Evolutionary conservation across 2,113 vertebrate species (phyloP).

Genomic region (Bubo bubo): DNA sequence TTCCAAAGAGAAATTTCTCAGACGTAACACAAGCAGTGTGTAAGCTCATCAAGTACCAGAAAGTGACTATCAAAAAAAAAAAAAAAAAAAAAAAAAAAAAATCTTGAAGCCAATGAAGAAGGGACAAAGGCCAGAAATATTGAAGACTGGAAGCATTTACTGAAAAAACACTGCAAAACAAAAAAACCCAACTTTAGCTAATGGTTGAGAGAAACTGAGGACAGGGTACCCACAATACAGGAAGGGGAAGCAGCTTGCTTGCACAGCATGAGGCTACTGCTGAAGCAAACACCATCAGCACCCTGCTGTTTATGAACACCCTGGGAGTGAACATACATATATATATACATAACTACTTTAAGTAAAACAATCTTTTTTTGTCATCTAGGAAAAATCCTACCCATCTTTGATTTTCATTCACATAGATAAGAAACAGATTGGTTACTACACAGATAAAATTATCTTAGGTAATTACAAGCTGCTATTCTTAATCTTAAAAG

Average conservation of each 20-base stretch:
- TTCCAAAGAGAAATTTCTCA: background rate
- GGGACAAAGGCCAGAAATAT: background rate
- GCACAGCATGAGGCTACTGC: background rate
- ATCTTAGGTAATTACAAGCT: background rate
- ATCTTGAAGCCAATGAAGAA: background rate
- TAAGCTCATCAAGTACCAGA: background rate
- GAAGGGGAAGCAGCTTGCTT: background rate
- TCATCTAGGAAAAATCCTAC: background rate
- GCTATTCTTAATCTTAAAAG: background rate
- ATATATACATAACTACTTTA: background rate
- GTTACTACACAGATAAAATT: background rate
- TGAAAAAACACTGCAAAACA: background rate
- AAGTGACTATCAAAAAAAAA: background rate
- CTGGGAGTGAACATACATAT: background rate
- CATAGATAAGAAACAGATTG: background rate
- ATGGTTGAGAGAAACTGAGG: background rate
- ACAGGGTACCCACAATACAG: background rate
- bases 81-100: background rate
- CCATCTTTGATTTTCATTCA: background rate
- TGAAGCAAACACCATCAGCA: background rate
- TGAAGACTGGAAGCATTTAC: background rate
- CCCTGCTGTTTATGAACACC: background rate
- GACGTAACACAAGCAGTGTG: background rate
- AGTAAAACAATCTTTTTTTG: background rate
- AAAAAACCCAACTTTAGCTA: background rate